Percentiles rank a stretch among this genome's conserved stretches.
phyloP scores from a whole-genome alignment of 2,113 vertebrate species.

The Camelus dromedarius region DNA sequence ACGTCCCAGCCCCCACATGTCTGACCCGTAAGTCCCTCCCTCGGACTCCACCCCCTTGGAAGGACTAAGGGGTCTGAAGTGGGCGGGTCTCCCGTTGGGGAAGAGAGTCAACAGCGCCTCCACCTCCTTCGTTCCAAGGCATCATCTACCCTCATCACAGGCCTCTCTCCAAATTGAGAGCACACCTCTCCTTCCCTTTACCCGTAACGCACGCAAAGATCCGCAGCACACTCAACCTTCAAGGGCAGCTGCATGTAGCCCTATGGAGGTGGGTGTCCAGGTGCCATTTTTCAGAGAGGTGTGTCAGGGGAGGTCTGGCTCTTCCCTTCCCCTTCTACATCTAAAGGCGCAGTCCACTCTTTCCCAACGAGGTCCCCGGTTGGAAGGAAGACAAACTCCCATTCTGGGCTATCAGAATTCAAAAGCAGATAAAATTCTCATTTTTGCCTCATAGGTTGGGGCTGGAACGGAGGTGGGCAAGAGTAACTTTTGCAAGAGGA shows the following conservation, averaged over 20 bases:
- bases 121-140: background rate
- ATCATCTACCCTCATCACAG: background rate
- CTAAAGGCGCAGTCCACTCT: background rate
- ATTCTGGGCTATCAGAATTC: slow-evolving; percentile 36
- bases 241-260: background rate
- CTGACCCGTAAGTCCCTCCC: background rate
- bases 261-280: background rate
- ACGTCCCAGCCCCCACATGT: background rate
- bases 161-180: background rate
- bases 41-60: slow-evolving; percentile 44
- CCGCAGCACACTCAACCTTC: background rate
- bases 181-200: background rate
- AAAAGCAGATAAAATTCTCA: slow-evolving; percentile 38
- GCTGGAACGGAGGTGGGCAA: background rate
- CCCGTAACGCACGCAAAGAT: background rate
- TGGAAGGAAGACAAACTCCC: background rate
- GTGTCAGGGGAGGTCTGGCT: background rate
- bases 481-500: slow-evolving; percentile 30
- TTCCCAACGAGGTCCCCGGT: background rate
- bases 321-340: background rate
- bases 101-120: background rate
- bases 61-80: background rate
- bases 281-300: background rate
- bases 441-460: background rate
- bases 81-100: background rate